Evolutionary conservation across 2,888 invertebrate species (phyloP), one percentile per base, ranked within the genome.

Genomic region (Cheilosia pagana): DNA sequence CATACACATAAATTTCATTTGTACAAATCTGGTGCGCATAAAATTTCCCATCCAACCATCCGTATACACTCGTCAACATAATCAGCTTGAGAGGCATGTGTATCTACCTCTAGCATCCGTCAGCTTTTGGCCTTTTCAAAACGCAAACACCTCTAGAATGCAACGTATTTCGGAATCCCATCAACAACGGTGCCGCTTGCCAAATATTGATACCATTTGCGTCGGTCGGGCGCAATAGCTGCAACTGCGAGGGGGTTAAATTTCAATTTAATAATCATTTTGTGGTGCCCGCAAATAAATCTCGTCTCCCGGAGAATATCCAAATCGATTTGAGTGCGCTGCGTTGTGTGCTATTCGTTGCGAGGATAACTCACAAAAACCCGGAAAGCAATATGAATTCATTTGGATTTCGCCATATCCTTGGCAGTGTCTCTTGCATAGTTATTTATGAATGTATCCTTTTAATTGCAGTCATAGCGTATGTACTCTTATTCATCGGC

Each of bases 181-280:
- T 39, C 68, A 52, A 59, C 35, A 45, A 31, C 43, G 43, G 28
- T n/a, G 39, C 70, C 25, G 45, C 31, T 70, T 21, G 8, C 52
- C 65, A 76, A 81, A 81, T 76, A 81, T 76, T 55, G 63, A 45
- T 71, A 76, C 63, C 70, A 62, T 75, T 45, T 70, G 65, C 57
- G 48, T 31, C 35, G 63, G 48, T 31, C 35, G 63, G 8, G 57
- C 39, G 70, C 12, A 10, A 2, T 1, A 28, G 28, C 7, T 28
- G 4, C 25, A 4, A 8, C 10, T 12, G 31, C 31, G 35, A 35
- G 35, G 53, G 55, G 65, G 65, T 72, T 67, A 67, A 41, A 67
- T 78, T 82, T 82, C 78, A 82, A 82, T 82, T 82, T 82, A 82
- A 82, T 82, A 78, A 82, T 77, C 78, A 78, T 82, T 78, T 72